Base-by-base conservation (phyloP, 2,113 vertebrate genomes). In the Ceyx cyanopectus region DNA sequence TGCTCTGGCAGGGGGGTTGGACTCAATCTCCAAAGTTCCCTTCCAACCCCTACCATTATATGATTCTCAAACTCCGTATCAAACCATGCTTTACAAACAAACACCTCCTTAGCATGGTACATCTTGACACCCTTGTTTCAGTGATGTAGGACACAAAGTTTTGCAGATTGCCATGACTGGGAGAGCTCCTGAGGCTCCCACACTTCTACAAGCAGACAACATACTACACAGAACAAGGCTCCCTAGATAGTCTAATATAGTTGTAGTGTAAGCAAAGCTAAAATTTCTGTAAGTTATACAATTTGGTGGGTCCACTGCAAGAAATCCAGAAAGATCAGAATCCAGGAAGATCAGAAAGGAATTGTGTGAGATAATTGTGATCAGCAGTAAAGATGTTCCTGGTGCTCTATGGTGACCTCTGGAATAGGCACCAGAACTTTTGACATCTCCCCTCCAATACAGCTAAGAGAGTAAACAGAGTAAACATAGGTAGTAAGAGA, bases 111-210 rank as follows among this genome's bases (percentile, higher is more conserved):
- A 50, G 40, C 0, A 10, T 3, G 12, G 68, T 40, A 46, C 41
- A 51, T 73, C 50, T 67, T 81, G 30, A 74, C 76, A 84, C 32
- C 78, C 61, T 19, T 50, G 30, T 66, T 63, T 87, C 91, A 89
- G 73, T 65, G 27, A 72, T 3, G 76, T 13, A 24, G 66, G 85
- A 84, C 81, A 88, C 3, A 26, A 60, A 93, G 60, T 78, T 92
- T 62, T 87, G 87, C 78, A 75, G 76, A 81, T 79, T 48, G 51
- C 54, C 18, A n/a, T 21, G 67, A 34, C 67, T 85, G 90, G 83
- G 84, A 54, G 40, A 53, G 54, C 8, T 92, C 91, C 87, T 41
- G 48, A 51, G 81, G 82, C 65, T 90, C 77, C 84, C 74, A 68
- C 54, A 3, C 65, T 56, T 60, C 85, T 62, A 50, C 85, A 34